Base-by-base conservation (phyloP, 2,888 invertebrate species). In the Stenodera caucasica region DNA sequence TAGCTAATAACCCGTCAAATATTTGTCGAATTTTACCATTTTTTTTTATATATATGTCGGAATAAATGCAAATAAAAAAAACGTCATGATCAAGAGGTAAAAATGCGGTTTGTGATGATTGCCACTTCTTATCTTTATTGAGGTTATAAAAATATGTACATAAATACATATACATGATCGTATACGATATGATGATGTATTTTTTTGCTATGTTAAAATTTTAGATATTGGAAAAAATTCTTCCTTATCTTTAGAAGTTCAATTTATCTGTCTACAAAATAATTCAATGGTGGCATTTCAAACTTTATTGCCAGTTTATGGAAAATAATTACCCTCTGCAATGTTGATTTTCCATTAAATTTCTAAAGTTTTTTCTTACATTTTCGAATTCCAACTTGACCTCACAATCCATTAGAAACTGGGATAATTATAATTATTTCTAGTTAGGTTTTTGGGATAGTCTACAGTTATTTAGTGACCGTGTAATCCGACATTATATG, bases 401-500 rank as follows among this genome's bases (percentile, higher is more conserved):
- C 2, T 6, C 30, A 30, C 30, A 30, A 1, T 21, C 12, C 4
- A 21, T 21, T 21, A 1, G 5, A 23, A 23, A 6, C 23, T 23
- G n/a, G 23, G 45, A 45, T 45, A n/a, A 45, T 45, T 45, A n/a
- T n/a, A 12, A 23, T 23, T 45, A n/a, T 21, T 23, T 6, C 15
- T n/a, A 12, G 21, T 49, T 35, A 35, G 26, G 5, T 30, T 37
- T 53, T 18, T 29, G 4, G 21, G 35, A 49, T 69, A 71, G 72
- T 70, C 70, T 73, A 72, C 63, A 68, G 67, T 66, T 70, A 71
- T 68, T 73, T 75, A 72, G 73, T 70, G 72, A 71, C 73, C 73
- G 68, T 73, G 71, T 75, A 75, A 76, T 74, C 75, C 70, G 65
- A 68, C 73, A 70, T 72, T 71, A 73, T 72, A 71, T 70, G 69